These are phyloP conservation scores for Balaeniceps rex DNA, from an alignment of 2,113 vertebrate genomes.

Conservation along the genomic window DNA sequence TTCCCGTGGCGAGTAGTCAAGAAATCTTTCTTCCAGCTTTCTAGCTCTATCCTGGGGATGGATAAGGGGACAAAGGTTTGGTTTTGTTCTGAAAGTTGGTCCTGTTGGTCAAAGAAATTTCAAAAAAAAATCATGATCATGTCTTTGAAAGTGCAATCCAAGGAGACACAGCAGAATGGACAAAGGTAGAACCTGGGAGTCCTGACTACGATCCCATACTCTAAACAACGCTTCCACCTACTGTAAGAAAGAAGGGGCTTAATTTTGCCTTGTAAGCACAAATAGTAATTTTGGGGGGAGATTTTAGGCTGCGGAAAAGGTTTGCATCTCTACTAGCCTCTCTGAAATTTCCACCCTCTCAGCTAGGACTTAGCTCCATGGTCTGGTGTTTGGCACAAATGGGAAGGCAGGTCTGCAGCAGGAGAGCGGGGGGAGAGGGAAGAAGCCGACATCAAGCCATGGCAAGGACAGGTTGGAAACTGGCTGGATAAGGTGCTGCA, in stretches of 20 bases:
- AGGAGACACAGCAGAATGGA: neutral
- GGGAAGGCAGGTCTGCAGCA: neutral
- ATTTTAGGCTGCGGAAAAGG: neutral
- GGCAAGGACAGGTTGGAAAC: neutral
- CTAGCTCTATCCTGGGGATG: neutral
- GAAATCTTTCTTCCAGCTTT: slow-evolving; percentile 5
- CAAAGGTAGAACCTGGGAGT: neutral
- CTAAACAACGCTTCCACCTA: neutral
- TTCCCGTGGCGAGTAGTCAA: neutral
- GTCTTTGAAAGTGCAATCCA: neutral
- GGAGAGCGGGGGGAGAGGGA: neutral
- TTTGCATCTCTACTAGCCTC: neutral
- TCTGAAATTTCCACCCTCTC: neutral
- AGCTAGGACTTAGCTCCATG: neutral
- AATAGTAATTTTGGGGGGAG: neutral
- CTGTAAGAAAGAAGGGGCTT: neutral
- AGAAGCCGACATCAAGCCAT: neutral
- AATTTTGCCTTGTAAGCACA: neutral
- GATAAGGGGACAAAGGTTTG: neutral
- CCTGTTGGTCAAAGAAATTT: neutral
- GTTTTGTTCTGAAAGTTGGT: neutral
- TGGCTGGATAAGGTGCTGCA: neutral
- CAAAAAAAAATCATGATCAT: neutral
- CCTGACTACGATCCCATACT: neutral
- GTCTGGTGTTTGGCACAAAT: neutral